Conservation (phyloP, 2,113 vertebrate species). For the Rallus limicola region DNA sequence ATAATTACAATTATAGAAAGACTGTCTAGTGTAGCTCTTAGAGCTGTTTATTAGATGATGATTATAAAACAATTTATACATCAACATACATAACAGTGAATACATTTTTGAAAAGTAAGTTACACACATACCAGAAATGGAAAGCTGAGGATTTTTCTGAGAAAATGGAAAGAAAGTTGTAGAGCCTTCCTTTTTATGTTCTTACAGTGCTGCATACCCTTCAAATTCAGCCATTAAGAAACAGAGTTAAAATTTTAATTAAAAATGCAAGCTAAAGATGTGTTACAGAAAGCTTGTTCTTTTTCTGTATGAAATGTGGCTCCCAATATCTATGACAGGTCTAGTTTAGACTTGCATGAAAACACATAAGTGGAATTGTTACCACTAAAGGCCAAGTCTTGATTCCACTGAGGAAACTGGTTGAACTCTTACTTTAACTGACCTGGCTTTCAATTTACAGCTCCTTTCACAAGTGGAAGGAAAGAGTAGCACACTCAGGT, state of each 20-base stretch:
- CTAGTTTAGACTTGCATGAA: not conserved
- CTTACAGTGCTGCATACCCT: not conserved
- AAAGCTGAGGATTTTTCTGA: not conserved
- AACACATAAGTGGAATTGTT: not conserved
- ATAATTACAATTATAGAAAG: not conserved
- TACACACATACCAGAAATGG: rapidly evolving
- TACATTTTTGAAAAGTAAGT: not conserved
- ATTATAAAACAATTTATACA: not conserved
- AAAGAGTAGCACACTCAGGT: not conserved
- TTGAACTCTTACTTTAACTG: not conserved
- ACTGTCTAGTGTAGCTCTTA: not conserved
- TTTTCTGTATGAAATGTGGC: not conserved
- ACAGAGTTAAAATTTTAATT: not conserved
- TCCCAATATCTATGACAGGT: not conserved
- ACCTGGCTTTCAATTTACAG: not conserved
- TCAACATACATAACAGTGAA: not conserved
- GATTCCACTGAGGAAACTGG: not conserved
- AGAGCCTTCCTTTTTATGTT: not conserved
- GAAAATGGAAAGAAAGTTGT: not conserved
- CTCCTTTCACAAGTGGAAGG: not conserved
- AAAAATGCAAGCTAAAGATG: not conserved
- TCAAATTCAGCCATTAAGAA: not conserved
- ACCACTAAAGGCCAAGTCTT: not conserved
- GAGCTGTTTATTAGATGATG: not conserved
- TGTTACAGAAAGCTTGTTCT: not conserved